Evolutionary conservation across 2,888 invertebrate genomes (phyloP), one percentile per base, ranked within the genome.

Genomic region (Eumerus sabulonum): DNA sequence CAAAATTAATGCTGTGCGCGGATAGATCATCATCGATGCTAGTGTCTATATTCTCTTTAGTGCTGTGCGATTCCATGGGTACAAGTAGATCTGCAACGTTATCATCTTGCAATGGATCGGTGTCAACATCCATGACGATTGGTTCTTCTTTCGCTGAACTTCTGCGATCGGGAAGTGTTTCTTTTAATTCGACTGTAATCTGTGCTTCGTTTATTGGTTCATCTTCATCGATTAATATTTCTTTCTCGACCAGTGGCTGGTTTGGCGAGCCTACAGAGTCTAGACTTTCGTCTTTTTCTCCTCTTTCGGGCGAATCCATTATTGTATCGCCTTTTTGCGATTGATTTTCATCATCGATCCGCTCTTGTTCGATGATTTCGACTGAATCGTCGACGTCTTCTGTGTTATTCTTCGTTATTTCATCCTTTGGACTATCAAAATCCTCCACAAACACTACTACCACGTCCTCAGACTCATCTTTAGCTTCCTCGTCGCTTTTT

Each of bases 361-460:
- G 27, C 18, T 77, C 60, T 5, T 73, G 64, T 59, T 81, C 76
- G 16, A 56, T 63, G 11, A 60, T 40, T 1, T 54, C 45, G n/a
- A 53, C 36, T 19, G 40, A 18, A 16, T 48, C 67, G 12, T 71
- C 68, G 14, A 48, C 38, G 18, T 57, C 62, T 47, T 77, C 53
- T 14, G 48, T 66, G 12, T 57, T n/a, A n/a, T n/a, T n/a, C n/a
- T n/a, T n/a, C n/a, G n/a, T n/a, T n/a, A n/a, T n/a, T n/a, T n/a
- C 76, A 51, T 76, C 82, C 16, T 68, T 76, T 9, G 82, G 82
- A 27, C 71, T 83, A 40, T 84, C 83, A 14, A 81, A 42, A 13
- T 83, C 82, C 42, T 83, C 82, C 7, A 83, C 81, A 27, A 76
- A 9, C 11, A 82, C 47, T 11, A 83, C 68, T 48, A 83, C 81